Conservation (phyloP, 2,797 vertebrate genomes). For the Rousettus madagascariensis region DNA sequence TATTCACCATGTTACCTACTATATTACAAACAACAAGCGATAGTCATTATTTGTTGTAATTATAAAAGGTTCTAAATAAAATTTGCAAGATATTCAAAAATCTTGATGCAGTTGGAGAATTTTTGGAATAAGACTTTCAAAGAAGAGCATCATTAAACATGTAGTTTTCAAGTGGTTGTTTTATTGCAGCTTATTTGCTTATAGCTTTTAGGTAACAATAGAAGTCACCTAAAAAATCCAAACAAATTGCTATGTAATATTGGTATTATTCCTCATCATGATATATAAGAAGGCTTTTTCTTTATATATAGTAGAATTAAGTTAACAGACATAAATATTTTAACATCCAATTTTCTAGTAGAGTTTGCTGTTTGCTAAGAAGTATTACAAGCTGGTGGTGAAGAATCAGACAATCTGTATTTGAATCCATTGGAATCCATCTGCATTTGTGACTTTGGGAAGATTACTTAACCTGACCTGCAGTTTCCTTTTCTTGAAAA, state of each 20-base stretch:
- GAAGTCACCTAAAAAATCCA: background rate
- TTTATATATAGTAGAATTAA: background rate
- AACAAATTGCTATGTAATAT: background rate
- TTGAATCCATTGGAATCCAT: background rate
- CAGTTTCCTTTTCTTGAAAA: conserved; percentile 34
- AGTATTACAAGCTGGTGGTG: background rate
- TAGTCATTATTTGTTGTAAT: conserved; percentile 23
- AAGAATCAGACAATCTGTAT: conserved; percentile 16
- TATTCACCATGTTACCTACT: background rate
- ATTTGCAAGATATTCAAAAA: background rate
- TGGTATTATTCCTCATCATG: background rate
- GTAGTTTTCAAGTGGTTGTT: conserved; percentile 30
- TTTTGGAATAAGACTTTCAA: conserved; percentile 2
- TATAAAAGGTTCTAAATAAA: conserved; percentile 7
- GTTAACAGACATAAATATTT: background rate
- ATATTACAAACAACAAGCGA: background rate
- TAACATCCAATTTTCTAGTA: background rate
- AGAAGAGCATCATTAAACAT: background rate
- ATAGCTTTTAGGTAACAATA: background rate
- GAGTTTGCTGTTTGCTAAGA: conserved; percentile 30
- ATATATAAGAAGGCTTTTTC: background rate
- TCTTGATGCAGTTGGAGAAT: background rate
- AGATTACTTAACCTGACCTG: conserved; percentile 3
- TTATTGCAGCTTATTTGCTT: background rate
- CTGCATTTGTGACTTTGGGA: background rate